Base-by-base conservation (phyloP, 1,140 invertebrate genomes). In the Drosophila nannoptera region DNA sequence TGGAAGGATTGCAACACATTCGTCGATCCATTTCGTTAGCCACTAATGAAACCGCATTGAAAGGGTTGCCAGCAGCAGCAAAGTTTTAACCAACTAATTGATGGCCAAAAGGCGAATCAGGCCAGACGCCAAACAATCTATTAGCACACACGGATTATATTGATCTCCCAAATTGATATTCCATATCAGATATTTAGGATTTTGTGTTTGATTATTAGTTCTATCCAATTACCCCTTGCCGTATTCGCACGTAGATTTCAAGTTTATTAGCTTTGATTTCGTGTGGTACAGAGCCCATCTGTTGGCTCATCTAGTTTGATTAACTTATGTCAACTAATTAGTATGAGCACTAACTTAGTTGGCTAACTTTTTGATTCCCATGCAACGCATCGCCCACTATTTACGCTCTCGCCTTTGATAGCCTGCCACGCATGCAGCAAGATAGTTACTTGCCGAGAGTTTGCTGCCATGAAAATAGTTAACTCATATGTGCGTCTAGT, bases 1-100 rank as follows among this genome's bases (percentile, higher is more conserved):
- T 22, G 8, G 35, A n/a, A 54, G 60, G 14, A n/a, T 0, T 6
- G 40, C 40, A 7, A 43, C 60, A 12, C 60, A 64, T 54, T 55
- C 49, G 40, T 42, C 70, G 45, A 66, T 75, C 78, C 78, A 82
- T 83, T 82, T 75, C 75, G 60, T 72, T 66, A 45, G 67, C 80
- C 75, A 69, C 78, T 82, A 82, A 82, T 82, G 78, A 82, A 75
- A 83, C 78, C 78, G 45, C 78, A 75, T 75, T 83, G 78, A 77
- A 70, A 61, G 64, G 78, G 73, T 60, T 56, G 35, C 62, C 29
- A 49, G 36, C 55, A 69, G 40, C 43, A 58, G 55, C 38, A 58
- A 67, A 60, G 55, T 58, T 69, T 62, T 45, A 69, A 52, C 61
- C 52, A 33, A 48, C 54, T 69, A 69, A 69, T 69, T 69, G 66